A percentile compares a stretch with the other conserved stretches of the same genome.
Conservation (phyloP, 1,140 invertebrate species). For the Pseudomyrmex flavicornis region DNA sequence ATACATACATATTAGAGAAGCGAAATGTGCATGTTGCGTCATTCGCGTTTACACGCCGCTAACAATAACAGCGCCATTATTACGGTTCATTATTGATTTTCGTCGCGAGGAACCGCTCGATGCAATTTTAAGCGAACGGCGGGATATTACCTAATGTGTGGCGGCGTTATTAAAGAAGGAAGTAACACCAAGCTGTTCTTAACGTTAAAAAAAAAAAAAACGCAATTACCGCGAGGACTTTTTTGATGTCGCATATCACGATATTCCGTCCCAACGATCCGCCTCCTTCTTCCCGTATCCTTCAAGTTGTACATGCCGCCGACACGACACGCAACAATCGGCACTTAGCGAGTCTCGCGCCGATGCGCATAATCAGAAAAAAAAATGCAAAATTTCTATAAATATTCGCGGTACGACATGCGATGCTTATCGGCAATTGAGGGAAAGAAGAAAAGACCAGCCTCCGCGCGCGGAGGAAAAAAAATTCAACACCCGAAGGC, state of each 20-base stretch:
- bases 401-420: slow-evolving; percentile 47
- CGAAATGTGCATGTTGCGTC: slow-evolving; percentile 54
- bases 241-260: slow-evolving; percentile 63
- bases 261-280: slow-evolving; percentile 32
- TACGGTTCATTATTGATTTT: slow-evolving; percentile 68
- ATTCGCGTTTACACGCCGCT: slow-evolving; percentile 59
- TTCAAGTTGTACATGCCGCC: neutral
- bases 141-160: neutral
- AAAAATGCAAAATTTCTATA: slow-evolving; percentile 60
- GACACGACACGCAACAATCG: slow-evolving; percentile 16
- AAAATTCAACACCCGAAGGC: slow-evolving; percentile 53
- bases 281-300: neutral
- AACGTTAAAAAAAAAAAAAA: neutral
- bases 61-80: slow-evolving; percentile 67
- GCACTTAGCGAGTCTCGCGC: neutral
- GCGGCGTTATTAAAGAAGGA: slow-evolving; percentile 23
- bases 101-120: slow-evolving; percentile 39
- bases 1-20: slow-evolving; percentile 14
- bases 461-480: neutral
- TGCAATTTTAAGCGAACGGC: slow-evolving; percentile 51
- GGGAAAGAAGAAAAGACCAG: slow-evolving; percentile 31
- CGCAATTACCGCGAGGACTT: slow-evolving; percentile 63
- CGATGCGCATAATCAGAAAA: slow-evolving; percentile 52
- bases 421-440: slow-evolving; percentile 64
- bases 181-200: neutral